Conservation (phyloP, 2,888 invertebrate species). For the Elegia similella region DNA sequence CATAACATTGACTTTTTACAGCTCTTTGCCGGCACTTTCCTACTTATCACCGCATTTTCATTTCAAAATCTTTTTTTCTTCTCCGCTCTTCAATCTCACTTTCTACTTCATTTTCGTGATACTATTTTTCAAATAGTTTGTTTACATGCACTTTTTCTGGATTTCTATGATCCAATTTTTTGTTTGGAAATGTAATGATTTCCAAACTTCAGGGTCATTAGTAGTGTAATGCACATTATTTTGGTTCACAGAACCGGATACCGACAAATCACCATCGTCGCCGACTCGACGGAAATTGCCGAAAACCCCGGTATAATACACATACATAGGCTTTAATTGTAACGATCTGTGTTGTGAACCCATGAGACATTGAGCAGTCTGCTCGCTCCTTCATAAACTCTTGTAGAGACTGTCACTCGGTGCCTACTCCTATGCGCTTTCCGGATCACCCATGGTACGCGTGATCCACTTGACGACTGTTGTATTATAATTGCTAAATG, state of each 20-base stretch:
- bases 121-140: slow-evolving; percentile 16
- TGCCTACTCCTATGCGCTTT: slow-evolving; percentile 77
- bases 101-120: slow-evolving; percentile 33
- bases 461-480: slow-evolving; percentile 45
- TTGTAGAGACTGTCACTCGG: slow-evolving; percentile 78
- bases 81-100: slow-evolving; percentile 34
- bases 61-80: slow-evolving; percentile 40
- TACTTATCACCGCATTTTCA: slow-evolving; percentile 32
- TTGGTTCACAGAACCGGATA: slow-evolving; percentile 88
- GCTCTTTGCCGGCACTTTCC: background rate
- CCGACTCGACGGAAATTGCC: slow-evolving; percentile 97
- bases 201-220: slow-evolving; percentile 26
- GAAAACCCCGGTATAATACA: slow-evolving; percentile 97
- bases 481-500: slow-evolving; percentile 35
- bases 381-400: slow-evolving; percentile 66
- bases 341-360: slow-evolving; percentile 82
- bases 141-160: slow-evolving; percentile 11
- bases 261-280: slow-evolving; percentile 93
- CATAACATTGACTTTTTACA: background rate
- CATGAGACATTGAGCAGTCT: slow-evolving; percentile 67
- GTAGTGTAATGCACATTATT: slow-evolving; percentile 58
- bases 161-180: slow-evolving; percentile 4
- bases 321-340: slow-evolving; percentile 78
- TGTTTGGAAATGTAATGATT: no score
- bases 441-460: slow-evolving; percentile 53